Evolutionary conservation across 2,888 invertebrate species (phyloP), one percentile per base, ranked within the genome.

Genomic region (Drosophila colorata): DNA sequence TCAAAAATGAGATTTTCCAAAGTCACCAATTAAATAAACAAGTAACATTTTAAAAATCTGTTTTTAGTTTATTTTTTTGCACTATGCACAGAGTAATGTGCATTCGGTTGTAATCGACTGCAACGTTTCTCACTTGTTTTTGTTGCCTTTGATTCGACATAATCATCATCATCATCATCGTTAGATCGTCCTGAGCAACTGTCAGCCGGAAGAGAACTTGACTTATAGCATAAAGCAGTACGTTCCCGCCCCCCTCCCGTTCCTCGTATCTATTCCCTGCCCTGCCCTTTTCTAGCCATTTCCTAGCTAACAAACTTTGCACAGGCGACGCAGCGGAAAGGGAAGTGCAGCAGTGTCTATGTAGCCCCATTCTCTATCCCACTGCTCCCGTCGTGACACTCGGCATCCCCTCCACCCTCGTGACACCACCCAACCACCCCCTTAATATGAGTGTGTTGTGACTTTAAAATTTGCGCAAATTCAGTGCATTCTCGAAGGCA

Each of bases 201-300:
- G 58, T 25, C 76, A 83, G 80, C 89, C 87, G 91, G 90, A 91
- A 89, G 89, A 81, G 80, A 90, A 89, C 89, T 90, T 90, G 90
- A 90, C 90, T 90, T 88, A 68, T 66, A 61, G 65, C 65, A 47
- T 14, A 25, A 43, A 33, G 28, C 60, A 55, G 56, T 44, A 70
- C 9, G 38, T 11, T 41, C 43, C 20, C 28, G 20, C 28, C 28
- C 9, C 9, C 3, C 9, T 9, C 9, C 28, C 9, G 3, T 2
- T 9, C 9, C 46, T 2, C 46, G 43, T 44, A 60, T 40, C 57
- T 44, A 46, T 51, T 20, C n/a, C 47, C 16, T 28, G n/a, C 3
- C 38, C 51, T 28, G 28, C 8, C 28, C 9, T 28, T 28, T 28
- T 28, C 14, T 25, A 18, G 38, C 38, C 51, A 38, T 44, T 43